phyloP scores from a whole-genome alignment of 1,140 invertebrate species.

The Atta cephalotes region DNA sequence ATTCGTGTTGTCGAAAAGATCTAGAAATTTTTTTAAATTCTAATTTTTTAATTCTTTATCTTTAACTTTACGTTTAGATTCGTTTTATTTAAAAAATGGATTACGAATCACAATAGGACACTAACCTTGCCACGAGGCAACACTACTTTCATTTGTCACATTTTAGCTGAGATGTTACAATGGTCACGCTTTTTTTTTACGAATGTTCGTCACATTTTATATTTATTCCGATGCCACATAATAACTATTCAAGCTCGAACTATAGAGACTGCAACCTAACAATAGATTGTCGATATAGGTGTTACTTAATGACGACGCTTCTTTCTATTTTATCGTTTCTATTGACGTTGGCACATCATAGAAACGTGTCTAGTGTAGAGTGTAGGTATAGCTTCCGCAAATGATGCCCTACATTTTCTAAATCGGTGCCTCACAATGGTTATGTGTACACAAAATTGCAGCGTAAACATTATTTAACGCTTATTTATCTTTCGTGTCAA shows the following conservation, averaged over 20 bases:
- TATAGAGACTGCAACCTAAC: background rate
- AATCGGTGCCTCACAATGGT: constrained; percentile 4
- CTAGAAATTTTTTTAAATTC: background rate
- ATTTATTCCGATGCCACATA: background rate
- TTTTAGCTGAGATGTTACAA: background rate
- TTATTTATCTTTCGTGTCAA: constrained; percentile 1
- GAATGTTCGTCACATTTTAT: background rate
- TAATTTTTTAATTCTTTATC: background rate
- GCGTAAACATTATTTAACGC: background rate
- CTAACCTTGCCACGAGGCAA: constrained; percentile 63
- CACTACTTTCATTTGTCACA: constrained; percentile 64
- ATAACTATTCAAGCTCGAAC: background rate
- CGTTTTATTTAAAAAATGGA: constrained; percentile 47
- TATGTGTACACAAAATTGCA: background rate
- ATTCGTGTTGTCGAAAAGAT: no score
- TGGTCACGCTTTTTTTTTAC: background rate
- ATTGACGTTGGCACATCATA: background rate
- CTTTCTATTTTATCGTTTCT: background rate
- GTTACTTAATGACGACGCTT: constrained; percentile 30
- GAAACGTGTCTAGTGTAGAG: background rate
- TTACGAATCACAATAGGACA: constrained; percentile 70
- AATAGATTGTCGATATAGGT: constrained; percentile 7
- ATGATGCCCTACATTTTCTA: constrained; percentile 16
- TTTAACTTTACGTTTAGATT: background rate
- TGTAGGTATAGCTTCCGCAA: background rate